Evolutionary conservation across 2,113 vertebrate species (phyloP), one percentile per base, ranked within the genome.

Genomic region (Acanthisitta chloris): DNA sequence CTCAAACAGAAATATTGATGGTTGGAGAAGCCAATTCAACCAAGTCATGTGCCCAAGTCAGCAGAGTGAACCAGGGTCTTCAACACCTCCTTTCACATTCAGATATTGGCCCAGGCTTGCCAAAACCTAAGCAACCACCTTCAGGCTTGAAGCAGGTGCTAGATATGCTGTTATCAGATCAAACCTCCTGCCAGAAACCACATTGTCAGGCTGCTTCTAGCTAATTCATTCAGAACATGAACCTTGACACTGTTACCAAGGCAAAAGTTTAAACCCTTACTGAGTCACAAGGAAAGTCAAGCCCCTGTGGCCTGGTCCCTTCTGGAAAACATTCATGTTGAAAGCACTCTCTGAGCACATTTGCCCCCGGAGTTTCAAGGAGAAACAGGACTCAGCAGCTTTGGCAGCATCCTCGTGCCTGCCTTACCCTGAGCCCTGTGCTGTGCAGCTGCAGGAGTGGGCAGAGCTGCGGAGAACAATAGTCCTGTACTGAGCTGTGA

Each of bases 151-250:
- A 65, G 40, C 33, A 49, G 40, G 46, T 73, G 43, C 8, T n/a
- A 2, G 8, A 46, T 71, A 36, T 17, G 43, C 52, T 12, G 0
- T 57, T 14, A 3, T 15, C 46, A 74, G 69, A 10, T 40, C 70
- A 67, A 42, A 57, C 10, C 10, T 73, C 17, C 38, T 67, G 42
- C 36, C 57, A 91, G 73, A 57, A 83, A 61, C 26, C 52, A 26
- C 42, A n/a, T n/a, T 17, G 10, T 7, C 34, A 36, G 28, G 14
- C 46, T 74, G 67, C 34, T n/a, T 15, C 36, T 28, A 15, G 26
- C 33, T 23, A 28, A 15, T 45, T n/a, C 24, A 4, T 6, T 38
- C 6, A 36, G 20, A 73, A 14, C 19, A 7, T 1, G 0, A 52
- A 4, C 64, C 59, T 9, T 4, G 15, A 4, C 31, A 5, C 62